A percentile compares a stretch with the other conserved stretches of the same genome.
Evolutionary conservation across 2,797 vertebrate genomes (phyloP).

Genomic region (Clarias laeviceps): DNA sequence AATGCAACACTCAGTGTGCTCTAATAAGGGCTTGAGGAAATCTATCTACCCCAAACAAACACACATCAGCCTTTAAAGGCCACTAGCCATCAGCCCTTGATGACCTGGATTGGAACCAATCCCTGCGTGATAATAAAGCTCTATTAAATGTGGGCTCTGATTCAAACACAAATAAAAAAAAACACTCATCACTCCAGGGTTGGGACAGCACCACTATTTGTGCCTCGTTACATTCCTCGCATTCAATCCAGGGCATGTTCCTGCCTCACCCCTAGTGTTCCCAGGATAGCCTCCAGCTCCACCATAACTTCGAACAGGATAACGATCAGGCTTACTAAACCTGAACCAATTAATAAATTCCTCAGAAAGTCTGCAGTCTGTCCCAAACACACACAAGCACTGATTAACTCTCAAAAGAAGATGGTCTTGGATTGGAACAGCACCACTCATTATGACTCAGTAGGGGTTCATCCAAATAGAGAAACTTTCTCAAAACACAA

Average conservation of each 20-base stretch:
- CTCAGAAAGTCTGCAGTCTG: neutral
- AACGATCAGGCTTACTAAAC: neutral
- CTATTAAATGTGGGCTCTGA: neutral
- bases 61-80: neutral
- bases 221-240: too few relatives aligned
- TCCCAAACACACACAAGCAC: constrained; percentile 30
- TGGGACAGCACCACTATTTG: neutral
- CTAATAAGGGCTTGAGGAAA: neutral
- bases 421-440: constrained; percentile 42
- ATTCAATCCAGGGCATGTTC: neutral
- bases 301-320: neutral
- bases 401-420: constrained; percentile 23
- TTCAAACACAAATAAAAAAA: neutral
- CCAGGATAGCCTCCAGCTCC: neutral
- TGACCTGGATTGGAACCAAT: constrained; percentile 46
- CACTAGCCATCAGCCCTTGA: neutral
- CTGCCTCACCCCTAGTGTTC: neutral
- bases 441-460: constrained; percentile 35
- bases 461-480: constrained; percentile 33
- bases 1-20: neutral
- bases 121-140: neutral
- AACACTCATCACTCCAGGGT: neutral
- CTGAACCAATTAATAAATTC: neutral
- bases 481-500: constrained; percentile 43
- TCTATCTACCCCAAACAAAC: constrained; percentile 18